Evolutionary conservation across 2,888 invertebrate genomes (phyloP), one percentile per base, ranked within the genome.

Genomic region (Pherbina coryleti): DNA sequence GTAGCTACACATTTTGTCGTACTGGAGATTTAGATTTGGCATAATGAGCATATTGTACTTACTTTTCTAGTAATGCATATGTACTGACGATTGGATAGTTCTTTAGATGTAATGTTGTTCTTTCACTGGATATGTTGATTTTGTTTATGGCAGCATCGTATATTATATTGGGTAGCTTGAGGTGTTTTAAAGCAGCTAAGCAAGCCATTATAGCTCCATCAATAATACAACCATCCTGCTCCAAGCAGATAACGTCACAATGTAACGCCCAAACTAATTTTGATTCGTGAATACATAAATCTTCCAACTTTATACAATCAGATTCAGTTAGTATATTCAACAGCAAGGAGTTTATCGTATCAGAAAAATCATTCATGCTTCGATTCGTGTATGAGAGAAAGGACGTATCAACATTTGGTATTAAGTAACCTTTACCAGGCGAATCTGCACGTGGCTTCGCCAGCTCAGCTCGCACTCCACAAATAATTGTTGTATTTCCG

Each of bases 391-490:
- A 14, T n/a, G 73, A 62, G 14, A 73, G 49, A 60, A 62, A 73
- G 14, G 73, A 73, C 5, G 62, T 62, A 49, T 73, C 73, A 22
- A 73, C 44, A 62, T 44, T 37, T 25, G 73, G 73, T 17, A 73
- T 73, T 34, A 73, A 17, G 62, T 49, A 73, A 7, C 73, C 73
- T 37, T 28, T 62, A 8, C 44, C 25, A n/a, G 73, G 60, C 3
- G 9, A 60, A n/a, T 53, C 14, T 19, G 71, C 25, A 31, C 14
- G 31, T 2, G 71, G 71, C 17, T 31, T 55, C 8, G 73, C 73
- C 28, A 73, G 28, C 28, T 73, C 73, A 17, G 62, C 73, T 60
- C 73, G 57, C 9, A 73, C 34, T 17, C 73, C 73, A 62, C 73
- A 73, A 2, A 73, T 28, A 28, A 73, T 73, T 4, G 19, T 49